Evolutionary conservation across 1,140 invertebrate species (phyloP).

Genomic region (Drosophila kohkoa): DNA sequence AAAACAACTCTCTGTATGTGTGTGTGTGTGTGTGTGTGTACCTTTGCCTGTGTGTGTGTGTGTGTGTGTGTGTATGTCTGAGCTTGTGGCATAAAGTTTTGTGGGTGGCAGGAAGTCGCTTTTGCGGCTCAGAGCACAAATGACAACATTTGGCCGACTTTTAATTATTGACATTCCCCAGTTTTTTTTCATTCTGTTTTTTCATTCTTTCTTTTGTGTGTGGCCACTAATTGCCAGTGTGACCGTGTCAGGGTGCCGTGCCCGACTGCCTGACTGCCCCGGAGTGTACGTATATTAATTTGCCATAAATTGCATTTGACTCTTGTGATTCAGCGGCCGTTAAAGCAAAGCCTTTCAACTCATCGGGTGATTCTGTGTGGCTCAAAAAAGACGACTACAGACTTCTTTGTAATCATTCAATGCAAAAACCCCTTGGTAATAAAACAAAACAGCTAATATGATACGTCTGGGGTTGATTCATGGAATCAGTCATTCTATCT

Average conservation of each 20-base stretch:
- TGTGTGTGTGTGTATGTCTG: constrained; percentile 5
- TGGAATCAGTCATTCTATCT: background rate
- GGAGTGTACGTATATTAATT: background rate
- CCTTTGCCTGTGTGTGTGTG: constrained; percentile 38
- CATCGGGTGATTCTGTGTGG: background rate
- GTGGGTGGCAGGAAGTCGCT: constrained; percentile 41
- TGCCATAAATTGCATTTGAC: constrained; percentile 21
- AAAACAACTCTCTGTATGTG: constrained; percentile 3
- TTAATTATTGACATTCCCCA: constrained; percentile 78
- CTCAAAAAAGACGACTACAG: background rate
- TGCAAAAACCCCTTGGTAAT: background rate
- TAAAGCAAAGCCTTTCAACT: background rate
- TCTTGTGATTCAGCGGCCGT: constrained; percentile 13
- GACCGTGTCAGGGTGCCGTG: constrained; percentile 16
- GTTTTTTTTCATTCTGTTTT: constrained; percentile 15
- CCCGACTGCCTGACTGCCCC: too few species aligned
- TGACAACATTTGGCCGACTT: constrained; percentile 81
- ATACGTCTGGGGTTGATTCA: constrained; percentile 2
- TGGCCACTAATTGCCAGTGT: constrained; percentile 52
- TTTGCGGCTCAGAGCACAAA: constrained; percentile 45
- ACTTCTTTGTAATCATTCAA: background rate
- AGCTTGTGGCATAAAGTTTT: constrained; percentile 17
- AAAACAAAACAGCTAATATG: constrained; percentile 1
- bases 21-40: constrained; percentile 15
- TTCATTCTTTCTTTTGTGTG: constrained; percentile 18